Evolutionary conservation across 2,888 invertebrate species (phyloP).

Genomic region (Temnothorax rugatulus): DNA sequence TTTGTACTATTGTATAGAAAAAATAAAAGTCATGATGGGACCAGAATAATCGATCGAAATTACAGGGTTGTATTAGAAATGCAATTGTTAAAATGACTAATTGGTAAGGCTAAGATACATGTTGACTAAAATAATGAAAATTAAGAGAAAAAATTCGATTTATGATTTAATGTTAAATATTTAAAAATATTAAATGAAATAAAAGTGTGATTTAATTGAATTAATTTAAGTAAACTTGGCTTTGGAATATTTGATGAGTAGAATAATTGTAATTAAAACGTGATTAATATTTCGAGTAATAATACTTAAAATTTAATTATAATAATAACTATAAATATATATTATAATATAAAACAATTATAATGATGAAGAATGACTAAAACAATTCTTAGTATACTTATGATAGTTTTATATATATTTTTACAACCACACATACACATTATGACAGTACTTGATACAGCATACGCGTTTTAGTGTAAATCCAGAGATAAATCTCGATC

Average conservation of each 20-base stretch:
- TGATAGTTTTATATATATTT: background rate
- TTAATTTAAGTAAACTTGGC: background rate
- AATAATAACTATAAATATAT: too few relatives aligned
- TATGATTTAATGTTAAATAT: conserved; percentile 22
- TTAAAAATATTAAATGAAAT: background rate
- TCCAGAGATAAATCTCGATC: conserved; percentile 23
- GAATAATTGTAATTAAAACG: conserved; percentile 11
- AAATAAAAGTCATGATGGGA: conserved; percentile 20
- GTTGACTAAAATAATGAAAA: conserved; percentile 13
- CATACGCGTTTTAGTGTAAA: background rate
- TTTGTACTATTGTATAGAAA: conserved; percentile 4
- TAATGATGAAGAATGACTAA: background rate
- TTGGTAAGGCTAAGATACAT: background rate
- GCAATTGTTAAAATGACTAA: background rate
- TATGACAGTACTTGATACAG: background rate
- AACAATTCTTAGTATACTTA: background rate
- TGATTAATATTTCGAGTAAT: conserved; percentile 16
- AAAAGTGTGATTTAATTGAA: background rate
- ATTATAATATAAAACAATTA: too few relatives aligned
- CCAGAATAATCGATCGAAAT: conserved; percentile 21
- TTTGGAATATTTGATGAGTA: background rate
- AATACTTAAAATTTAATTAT: conserved; percentile 7
- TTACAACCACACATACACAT: background rate
- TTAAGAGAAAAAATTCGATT: background rate
- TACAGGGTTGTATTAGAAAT: background rate